These are phyloP conservation scores for Sinodicranocentrus sp. DNA, from an alignment of 2,888 invertebrate species.

Conservation along the genomic window DNA sequence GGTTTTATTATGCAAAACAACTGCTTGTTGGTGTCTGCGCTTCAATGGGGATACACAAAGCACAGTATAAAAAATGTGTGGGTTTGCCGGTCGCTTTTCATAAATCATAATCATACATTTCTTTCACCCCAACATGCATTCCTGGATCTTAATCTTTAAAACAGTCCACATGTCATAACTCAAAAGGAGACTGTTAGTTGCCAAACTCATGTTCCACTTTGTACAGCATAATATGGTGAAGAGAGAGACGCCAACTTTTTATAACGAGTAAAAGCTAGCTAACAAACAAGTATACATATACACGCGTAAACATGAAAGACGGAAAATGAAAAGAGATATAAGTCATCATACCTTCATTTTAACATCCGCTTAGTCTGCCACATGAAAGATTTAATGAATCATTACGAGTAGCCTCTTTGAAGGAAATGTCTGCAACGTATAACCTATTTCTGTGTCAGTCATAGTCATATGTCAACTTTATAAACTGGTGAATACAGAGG, in stretches of 20 bases:
- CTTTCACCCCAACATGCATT: neutral
- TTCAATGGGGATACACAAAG: neutral
- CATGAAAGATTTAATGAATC: constrained; percentile 36
- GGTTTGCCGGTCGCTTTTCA: neutral
- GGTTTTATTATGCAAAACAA: neutral
- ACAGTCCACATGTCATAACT: neutral
- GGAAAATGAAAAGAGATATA: neutral
- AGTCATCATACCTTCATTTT: neutral
- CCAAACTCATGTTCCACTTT: neutral
- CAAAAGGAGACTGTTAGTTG: neutral
- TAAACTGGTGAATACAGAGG: no score
- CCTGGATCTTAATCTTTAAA: neutral
- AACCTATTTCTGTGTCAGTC: neutral
- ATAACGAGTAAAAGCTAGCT: neutral
- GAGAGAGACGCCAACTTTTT: neutral
- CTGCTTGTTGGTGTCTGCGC: no score
- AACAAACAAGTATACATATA: neutral
- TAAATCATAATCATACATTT: neutral
- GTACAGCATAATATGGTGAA: neutral
- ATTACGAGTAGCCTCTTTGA: constrained; percentile 14
- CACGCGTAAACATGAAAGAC: neutral
- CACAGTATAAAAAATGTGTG: neutral
- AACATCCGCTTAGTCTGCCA: constrained; percentile 32
- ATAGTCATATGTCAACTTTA: no score
- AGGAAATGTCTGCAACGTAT: neutral